Conservation (phyloP, 2,113 vertebrate species). For the Oryzias melastigma region DNA sequence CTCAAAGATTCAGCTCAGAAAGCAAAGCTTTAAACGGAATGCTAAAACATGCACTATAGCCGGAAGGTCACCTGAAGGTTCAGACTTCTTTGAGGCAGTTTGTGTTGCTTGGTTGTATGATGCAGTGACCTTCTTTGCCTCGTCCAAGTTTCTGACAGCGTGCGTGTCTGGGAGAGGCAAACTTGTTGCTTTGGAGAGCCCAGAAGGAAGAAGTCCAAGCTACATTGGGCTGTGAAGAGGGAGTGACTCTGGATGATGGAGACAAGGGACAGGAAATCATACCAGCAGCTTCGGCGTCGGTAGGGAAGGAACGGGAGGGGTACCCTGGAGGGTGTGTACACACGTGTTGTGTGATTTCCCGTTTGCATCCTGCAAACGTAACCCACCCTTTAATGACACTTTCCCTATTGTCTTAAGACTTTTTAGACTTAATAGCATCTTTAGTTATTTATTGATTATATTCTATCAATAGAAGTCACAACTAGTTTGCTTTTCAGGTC, state of each 20-base stretch:
- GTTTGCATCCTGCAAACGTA: slow-evolving; percentile 15
- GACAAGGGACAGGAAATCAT: slow-evolving; percentile 60
- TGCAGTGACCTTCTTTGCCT: slow-evolving; percentile 24
- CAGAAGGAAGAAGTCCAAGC: slow-evolving; percentile 10
- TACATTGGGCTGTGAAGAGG: slow-evolving; percentile 29
- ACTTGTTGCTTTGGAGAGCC: background rate
- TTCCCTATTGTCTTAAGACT: background rate
- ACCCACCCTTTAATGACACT: slow-evolving; percentile 7
- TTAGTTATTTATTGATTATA: background rate
- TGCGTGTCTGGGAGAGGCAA: slow-evolving; percentile 6
- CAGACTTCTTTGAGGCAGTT: slow-evolving; percentile 16
- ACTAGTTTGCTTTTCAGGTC: background rate
- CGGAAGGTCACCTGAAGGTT: slow-evolving; percentile 44
- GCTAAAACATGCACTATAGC: slow-evolving; percentile 32
- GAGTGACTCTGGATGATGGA: slow-evolving; percentile 46
- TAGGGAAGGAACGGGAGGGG: slow-evolving; percentile 73
- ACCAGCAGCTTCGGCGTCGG: slow-evolving; percentile 56
- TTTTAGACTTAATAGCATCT: background rate
- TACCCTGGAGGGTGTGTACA: slow-evolving; percentile 41
- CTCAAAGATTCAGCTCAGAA: slow-evolving; percentile 22
- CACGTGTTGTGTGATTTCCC: slow-evolving; percentile 40
- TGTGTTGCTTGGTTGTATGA: slow-evolving; percentile 10
- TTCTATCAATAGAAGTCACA: background rate
- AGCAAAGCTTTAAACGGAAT: slow-evolving; percentile 26
- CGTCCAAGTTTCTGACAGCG: background rate